A percentile compares a stretch with the other conserved stretches of the same genome.
These are phyloP conservation scores for Condylostylus longicornis DNA, from an alignment of 1,140 invertebrate genomes.

Conservation along the genomic window DNA sequence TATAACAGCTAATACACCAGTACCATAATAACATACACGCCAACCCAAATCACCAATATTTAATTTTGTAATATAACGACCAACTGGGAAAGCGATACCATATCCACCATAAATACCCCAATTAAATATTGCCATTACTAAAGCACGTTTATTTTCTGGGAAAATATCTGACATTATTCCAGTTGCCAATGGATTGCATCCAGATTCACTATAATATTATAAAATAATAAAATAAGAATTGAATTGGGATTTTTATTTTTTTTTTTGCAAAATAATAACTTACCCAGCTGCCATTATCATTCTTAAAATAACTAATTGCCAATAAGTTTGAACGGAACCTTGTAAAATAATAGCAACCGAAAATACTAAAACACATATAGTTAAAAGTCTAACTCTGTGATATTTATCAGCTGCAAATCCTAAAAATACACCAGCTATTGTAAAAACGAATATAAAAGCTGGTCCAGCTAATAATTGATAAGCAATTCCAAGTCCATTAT, in stretches of 20 bases:
- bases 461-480: conserved; percentile 87
- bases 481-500: conserved; percentile 79
- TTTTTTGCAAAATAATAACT: conserved; percentile 12
- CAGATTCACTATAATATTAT: conserved; percentile 51
- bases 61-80: conserved; percentile 65
- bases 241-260: neutral
- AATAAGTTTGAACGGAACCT: conserved; percentile 70
- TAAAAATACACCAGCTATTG: conserved; percentile 67
- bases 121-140: conserved; percentile 87
- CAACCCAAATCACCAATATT: conserved; percentile 71
- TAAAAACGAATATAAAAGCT: conserved; percentile 81
- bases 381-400: conserved; percentile 57
- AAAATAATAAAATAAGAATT: conserved; percentile 2
- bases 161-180: conserved; percentile 74
- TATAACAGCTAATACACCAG: conserved; percentile 64
- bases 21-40: conserved; percentile 72
- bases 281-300: conserved; percentile 77
- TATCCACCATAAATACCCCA: conserved; percentile 94
- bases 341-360: conserved; percentile 68
- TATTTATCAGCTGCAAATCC: conserved; percentile 72
- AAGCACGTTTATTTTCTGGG: conserved; percentile 60
- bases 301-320: conserved; percentile 74
- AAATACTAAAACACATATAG: conserved; percentile 63
- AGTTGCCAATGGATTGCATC: conserved; percentile 77
- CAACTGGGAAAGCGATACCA: conserved; percentile 80